Conservation (phyloP, 2,797 vertebrate species). For the Rhinogobio ventralis region DNA sequence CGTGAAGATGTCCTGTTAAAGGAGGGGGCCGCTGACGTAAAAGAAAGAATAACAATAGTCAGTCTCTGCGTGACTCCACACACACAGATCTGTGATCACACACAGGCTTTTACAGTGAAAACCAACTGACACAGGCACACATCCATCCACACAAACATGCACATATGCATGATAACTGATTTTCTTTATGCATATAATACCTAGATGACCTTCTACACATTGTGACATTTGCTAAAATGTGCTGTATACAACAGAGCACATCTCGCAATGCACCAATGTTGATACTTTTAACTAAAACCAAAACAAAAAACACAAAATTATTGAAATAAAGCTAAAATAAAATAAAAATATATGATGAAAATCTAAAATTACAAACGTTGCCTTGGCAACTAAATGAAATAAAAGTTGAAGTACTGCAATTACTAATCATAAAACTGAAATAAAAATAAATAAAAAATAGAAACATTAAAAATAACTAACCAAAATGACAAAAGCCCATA, state of each 20-base stretch:
- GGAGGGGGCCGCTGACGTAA: slow-evolving; percentile 60
- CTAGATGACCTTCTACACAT: background rate
- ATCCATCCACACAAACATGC: slow-evolving; percentile 3
- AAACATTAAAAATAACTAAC: too few species aligned
- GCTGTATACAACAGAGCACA: background rate
- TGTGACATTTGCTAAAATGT: background rate
- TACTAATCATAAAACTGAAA: background rate
- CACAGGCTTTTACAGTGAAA: background rate
- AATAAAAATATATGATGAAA: background rate
- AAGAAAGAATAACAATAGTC: slow-evolving; percentile 60
- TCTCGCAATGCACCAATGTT: background rate
- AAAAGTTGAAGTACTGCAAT: background rate
- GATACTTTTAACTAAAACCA: background rate
- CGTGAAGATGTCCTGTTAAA: slow-evolving; percentile 70
- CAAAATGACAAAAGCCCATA: background rate
- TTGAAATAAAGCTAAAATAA: background rate
- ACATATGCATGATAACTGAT: background rate
- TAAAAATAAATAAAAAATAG: background rate
- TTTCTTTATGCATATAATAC: background rate
- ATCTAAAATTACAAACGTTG: background rate
- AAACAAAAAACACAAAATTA: background rate
- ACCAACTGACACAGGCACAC: slow-evolving; percentile 11
- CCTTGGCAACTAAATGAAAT: background rate
- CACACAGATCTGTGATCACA: background rate
- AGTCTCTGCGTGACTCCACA: slow-evolving; percentile 44